Evolutionary conservation across 2,113 vertebrate genomes (phyloP).

Genomic region (Sander lucioperca): DNA sequence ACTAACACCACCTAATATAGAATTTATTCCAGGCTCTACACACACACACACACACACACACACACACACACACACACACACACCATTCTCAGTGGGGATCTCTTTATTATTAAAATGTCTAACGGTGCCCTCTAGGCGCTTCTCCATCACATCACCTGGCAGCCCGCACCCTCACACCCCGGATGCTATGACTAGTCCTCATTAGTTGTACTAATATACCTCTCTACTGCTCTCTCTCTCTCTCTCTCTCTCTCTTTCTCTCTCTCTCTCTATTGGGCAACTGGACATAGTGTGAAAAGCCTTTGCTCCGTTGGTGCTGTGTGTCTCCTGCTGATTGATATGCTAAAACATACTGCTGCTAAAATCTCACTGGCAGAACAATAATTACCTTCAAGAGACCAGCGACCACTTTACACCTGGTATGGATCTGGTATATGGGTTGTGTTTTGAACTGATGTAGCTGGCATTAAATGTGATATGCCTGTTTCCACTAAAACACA

Average conservation of each 20-base stretch:
- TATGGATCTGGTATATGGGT: slow-evolving; percentile 5
- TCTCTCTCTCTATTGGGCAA: background rate
- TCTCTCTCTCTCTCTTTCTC: background rate
- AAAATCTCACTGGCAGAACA: slow-evolving; percentile 39
- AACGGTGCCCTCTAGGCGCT: slow-evolving; percentile 61
- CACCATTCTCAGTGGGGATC: slow-evolving; percentile 45
- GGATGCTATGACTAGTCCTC: slow-evolving; percentile 50
- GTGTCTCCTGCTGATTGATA: slow-evolving; percentile 50
- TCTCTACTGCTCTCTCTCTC: background rate
- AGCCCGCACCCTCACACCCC: slow-evolving; percentile 31
- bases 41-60: background rate
- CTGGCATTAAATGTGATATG: slow-evolving; percentile 16
- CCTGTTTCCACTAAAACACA: background rate
- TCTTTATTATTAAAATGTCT: slow-evolving; percentile 75
- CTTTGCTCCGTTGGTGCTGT: slow-evolving; percentile 22
- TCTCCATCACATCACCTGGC: slow-evolving; percentile 64
- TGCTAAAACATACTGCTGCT: slow-evolving; percentile 43
- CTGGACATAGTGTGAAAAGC: slow-evolving; percentile 9
- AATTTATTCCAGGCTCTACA: slow-evolving; percentile 25
- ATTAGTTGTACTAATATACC: slow-evolving; percentile 61
- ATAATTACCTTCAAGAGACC: slow-evolving; percentile 36
- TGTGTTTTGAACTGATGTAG: slow-evolving; percentile 16
- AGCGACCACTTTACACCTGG: slow-evolving; percentile 11
- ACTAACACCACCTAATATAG: slow-evolving; percentile 20
- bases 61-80: slow-evolving; percentile 13